Percentiles rank a stretch among this genome's conserved stretches.
phyloP scores from a whole-genome alignment of 1,140 invertebrate species.

The Drosophila sulfurigaster region DNA sequence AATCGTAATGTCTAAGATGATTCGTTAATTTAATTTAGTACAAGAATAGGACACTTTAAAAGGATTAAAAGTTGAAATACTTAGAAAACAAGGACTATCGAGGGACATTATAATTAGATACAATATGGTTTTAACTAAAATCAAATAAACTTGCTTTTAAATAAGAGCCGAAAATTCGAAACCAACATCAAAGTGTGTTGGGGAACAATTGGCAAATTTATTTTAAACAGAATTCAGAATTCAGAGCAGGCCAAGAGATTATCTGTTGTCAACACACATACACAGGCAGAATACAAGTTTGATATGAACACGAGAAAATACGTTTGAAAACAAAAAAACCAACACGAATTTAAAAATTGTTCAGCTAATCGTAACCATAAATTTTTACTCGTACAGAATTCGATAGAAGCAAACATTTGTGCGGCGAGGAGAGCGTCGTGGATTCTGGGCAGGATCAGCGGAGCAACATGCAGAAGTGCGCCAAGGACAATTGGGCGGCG shows the following conservation, averaged over 20 bases:
- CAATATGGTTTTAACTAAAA: no score
- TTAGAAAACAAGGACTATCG: no score
- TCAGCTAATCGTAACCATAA: background rate
- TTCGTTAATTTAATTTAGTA: no score
- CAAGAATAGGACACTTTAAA: no score
- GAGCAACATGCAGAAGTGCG: conserved; percentile 58
- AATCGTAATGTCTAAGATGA: no score
- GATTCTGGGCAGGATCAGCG: background rate
- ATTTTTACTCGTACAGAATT: background rate
- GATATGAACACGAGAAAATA: background rate
- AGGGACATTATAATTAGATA: no score
- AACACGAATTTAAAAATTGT: background rate
- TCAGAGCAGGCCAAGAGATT: background rate
- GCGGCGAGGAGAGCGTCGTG: background rate
- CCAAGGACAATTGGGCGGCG: conserved; percentile 60
- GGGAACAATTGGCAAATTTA: no score
- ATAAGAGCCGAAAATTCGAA: no score
- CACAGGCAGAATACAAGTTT: no score
- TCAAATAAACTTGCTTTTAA: no score
- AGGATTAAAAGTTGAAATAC: no score
- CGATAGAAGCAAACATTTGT: background rate
- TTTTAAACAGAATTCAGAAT: background rate
- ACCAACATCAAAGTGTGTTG: no score
- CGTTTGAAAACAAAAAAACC: background rate
- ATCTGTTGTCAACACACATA: background rate